These are phyloP conservation scores for Esox niger DNA, from an alignment of 2,113 vertebrate genomes.

Conservation along the genomic window DNA sequence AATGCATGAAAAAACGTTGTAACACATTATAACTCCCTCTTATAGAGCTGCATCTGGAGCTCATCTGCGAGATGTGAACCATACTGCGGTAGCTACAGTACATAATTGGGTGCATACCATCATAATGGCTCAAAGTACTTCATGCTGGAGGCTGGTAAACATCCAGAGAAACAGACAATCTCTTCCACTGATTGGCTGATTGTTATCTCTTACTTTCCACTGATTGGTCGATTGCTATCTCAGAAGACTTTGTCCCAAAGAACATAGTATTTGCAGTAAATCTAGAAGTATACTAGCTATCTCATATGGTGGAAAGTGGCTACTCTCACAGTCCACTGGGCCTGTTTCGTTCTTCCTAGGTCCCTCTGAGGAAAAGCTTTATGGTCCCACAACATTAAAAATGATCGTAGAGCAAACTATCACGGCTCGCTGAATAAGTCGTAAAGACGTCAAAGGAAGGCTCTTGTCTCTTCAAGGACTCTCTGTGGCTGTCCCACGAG, in stretches of 20 bases:
- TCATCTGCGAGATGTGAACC: conserved; percentile 37
- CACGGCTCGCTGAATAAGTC: conserved; percentile 59
- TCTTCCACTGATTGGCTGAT: conserved; percentile 44
- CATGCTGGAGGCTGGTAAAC: conserved; percentile 40
- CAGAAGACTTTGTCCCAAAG: conserved; percentile 22
- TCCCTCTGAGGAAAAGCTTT: conserved; percentile 23
- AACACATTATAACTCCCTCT: neutral
- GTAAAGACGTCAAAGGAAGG: conserved; percentile 65
- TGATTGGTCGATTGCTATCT: conserved; percentile 50
- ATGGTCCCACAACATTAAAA: conserved; percentile 60
- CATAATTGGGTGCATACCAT: conserved; percentile 49
- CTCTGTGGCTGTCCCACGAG: conserved; percentile 48
- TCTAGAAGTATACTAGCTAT: neutral
- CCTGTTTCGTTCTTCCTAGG: conserved; percentile 28
- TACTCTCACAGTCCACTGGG: conserved; percentile 1
- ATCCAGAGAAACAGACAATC: conserved; percentile 23
- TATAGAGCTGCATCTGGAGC: conserved; percentile 45
- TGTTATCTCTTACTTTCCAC: conserved; percentile 27
- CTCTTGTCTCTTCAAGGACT: conserved; percentile 67
- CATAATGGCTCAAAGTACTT: conserved; percentile 25
- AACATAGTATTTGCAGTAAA: conserved; percentile 1
- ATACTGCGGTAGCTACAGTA: conserved; percentile 26
- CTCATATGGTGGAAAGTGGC: conserved; percentile 39
- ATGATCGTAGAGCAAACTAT: conserved; percentile 64
- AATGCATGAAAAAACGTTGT: neutral